phyloP scores from a whole-genome alignment of 2,888 invertebrate species.

The Melanophora roralis region DNA sequence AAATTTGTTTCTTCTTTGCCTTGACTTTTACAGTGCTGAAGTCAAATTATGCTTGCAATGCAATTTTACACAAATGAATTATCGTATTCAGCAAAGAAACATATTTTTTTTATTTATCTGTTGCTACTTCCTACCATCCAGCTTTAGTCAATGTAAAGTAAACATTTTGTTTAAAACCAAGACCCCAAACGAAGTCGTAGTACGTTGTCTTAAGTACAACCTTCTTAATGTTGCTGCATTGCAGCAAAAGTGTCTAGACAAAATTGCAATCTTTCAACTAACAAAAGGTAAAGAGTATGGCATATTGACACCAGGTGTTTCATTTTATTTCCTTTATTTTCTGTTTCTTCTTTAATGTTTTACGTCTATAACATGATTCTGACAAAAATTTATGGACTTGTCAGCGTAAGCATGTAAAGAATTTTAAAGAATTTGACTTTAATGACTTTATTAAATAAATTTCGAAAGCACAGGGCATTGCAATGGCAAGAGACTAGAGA shows the following conservation, averaged over 20 bases:
- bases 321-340: background rate
- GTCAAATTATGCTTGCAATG: conserved; percentile 55
- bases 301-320: conserved; percentile 53
- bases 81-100: conserved; percentile 33
- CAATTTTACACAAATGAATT: conserved; percentile 58
- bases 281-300: conserved; percentile 37
- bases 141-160: conserved; percentile 6
- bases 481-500: background rate
- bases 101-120: conserved; percentile 28
- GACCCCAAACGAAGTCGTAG: background rate
- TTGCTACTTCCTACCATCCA: background rate
- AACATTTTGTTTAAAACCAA: conserved; percentile 35
- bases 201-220: conserved; percentile 1
- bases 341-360: background rate
- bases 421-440: conserved; percentile 52
- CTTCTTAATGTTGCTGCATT: background rate
- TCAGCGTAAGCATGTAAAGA: conserved; percentile 44
- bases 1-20: background rate
- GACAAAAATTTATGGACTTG: conserved; percentile 57
- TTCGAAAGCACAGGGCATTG: background rate
- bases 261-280: conserved; percentile 30
- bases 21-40: conserved; percentile 16
- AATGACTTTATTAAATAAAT: conserved; percentile 61
- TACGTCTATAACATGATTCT: background rate
- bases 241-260: conserved; percentile 46